These are phyloP conservation scores for Chymomyza amoena DNA, from an alignment of 2,888 invertebrate species.

Conservation along the genomic window DNA sequence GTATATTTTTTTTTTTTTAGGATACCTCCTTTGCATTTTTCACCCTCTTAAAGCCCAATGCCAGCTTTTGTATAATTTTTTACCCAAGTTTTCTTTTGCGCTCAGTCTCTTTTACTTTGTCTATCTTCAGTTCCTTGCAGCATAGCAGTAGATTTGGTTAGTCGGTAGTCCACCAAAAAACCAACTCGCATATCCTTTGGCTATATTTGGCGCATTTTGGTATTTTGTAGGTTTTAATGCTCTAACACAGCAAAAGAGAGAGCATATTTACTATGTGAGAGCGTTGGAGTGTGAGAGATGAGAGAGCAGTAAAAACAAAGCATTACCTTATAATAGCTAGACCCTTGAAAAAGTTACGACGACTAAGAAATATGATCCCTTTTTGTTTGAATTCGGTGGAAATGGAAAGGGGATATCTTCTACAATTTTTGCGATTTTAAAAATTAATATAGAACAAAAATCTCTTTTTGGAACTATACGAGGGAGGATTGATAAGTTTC, in stretches of 20 bases:
- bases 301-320: neutral
- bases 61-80: slow-evolving; percentile 50
- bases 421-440: too few relatives aligned
- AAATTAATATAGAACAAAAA: too few relatives aligned
- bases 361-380: too few relatives aligned
- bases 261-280: neutral
- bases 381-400: too few relatives aligned
- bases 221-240: slow-evolving; percentile 2
- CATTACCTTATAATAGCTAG: too few relatives aligned
- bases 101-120: slow-evolving; percentile 22
- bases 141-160: slow-evolving; percentile 1
- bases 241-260: neutral
- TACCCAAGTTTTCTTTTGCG: slow-evolving; percentile 27
- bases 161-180: neutral
- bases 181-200: slow-evolving; percentile 37
- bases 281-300: neutral
- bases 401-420: too few relatives aligned
- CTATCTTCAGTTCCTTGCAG: slow-evolving; percentile 4
- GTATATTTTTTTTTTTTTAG: neutral
- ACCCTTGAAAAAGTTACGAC: too few relatives aligned
- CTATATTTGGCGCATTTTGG: slow-evolving; percentile 16
- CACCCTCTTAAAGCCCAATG: slow-evolving; percentile 29
- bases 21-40: too few relatives aligned
- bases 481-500: too few relatives aligned
- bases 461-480: too few relatives aligned